These are phyloP conservation scores for Bruchidius siliquastri DNA, from an alignment of 2,888 invertebrate genomes.

Conservation along the genomic window DNA sequence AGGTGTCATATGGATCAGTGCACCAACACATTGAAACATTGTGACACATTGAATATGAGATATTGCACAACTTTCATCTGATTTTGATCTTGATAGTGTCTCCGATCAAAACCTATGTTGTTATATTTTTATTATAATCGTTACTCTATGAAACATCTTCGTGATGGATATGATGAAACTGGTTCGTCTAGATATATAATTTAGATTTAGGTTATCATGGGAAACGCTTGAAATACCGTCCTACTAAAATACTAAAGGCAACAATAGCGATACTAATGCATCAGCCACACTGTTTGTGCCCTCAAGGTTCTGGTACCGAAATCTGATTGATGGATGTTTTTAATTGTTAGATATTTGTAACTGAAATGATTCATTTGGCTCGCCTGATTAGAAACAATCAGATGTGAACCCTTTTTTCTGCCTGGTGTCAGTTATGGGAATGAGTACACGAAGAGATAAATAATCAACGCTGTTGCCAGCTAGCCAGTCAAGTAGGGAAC, in stretches of 20 bases:
- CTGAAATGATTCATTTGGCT: neutral
- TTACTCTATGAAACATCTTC: too few species aligned
- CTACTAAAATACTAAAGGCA: neutral
- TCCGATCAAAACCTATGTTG: too few species aligned
- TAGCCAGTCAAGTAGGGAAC: neutral
- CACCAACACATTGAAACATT: too few species aligned
- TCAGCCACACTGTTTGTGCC: neutral
- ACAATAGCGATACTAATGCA: neutral
- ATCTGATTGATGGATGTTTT: neutral
- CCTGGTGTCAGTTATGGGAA: neutral
- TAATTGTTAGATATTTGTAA: neutral
- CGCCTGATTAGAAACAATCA: neutral
- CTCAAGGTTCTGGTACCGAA: neutral
- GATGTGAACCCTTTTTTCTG: neutral
- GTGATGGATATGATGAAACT: too few species aligned
- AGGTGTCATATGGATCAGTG: too few species aligned
- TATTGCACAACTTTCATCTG: too few species aligned
- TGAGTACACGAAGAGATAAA: neutral
- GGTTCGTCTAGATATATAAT: neutral
- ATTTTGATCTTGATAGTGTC: too few species aligned
- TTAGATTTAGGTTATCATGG: neutral
- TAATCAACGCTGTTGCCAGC: neutral
- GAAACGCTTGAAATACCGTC: neutral
- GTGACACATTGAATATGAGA: too few species aligned
- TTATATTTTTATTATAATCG: too few species aligned